Evolutionary conservation across 2,888 invertebrate species (phyloP).

Genomic region (Drosophila borealis): DNA sequence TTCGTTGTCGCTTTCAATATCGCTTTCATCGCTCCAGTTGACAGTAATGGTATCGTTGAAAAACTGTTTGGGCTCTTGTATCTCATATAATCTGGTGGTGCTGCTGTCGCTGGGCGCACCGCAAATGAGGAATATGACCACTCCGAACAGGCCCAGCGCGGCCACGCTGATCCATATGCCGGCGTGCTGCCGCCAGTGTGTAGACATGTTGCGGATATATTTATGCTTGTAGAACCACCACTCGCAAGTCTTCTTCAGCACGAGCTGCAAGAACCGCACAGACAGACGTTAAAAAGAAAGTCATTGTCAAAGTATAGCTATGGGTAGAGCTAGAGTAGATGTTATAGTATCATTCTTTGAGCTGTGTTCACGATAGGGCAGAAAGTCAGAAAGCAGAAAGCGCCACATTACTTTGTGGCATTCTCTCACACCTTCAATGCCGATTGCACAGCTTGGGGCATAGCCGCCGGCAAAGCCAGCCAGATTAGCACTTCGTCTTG

Average conservation of each 20-base stretch:
- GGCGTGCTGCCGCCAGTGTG: conserved; percentile 75
- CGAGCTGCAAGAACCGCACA: conserved; percentile 66
- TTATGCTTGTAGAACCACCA: conserved; percentile 80
- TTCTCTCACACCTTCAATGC: conserved; percentile 68
- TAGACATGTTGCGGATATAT: conserved; percentile 80
- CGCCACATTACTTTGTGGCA: conserved; percentile 35
- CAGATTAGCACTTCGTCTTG: conserved; percentile 20
- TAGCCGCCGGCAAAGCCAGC: conserved; percentile 13
- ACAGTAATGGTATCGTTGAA: conserved; percentile 68
- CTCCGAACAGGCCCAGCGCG: conserved; percentile 44
- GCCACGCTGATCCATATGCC: conserved; percentile 52
- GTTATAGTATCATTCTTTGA: conserved; percentile 11
- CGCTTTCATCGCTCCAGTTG: conserved; percentile 61
- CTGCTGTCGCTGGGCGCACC: conserved; percentile 22
- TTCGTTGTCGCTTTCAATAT: conserved; percentile 60
- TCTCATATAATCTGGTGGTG: conserved; percentile 5
- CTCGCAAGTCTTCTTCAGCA: conserved; percentile 80
- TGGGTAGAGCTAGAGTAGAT: background rate
- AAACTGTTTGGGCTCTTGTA: conserved; percentile 50
- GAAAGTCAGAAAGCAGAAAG: conserved; percentile 30
- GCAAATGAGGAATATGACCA: conserved; percentile 38
- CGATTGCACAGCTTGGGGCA: conserved; percentile 32
- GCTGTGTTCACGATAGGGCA: conserved; percentile 14
- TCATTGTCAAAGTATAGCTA: conserved; percentile 20
- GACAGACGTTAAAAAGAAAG: conserved; percentile 35